Conservation (phyloP, 2,888 invertebrate species). For the Monopis laevigella region DNA sequence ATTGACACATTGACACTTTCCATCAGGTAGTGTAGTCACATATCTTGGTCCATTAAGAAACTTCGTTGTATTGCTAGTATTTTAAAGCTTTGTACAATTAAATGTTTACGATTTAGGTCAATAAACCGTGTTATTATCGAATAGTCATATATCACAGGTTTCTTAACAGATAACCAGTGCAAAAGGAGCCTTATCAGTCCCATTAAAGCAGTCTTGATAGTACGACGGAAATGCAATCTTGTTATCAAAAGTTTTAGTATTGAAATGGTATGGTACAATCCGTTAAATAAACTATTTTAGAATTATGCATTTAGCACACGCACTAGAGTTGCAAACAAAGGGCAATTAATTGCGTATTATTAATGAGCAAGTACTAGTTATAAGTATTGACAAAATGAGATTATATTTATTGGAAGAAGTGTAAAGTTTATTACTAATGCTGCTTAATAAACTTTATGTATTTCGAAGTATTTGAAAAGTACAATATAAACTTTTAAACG, state of each 20-base stretch:
- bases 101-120: conserved; percentile 27
- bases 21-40: too few relatives aligned
- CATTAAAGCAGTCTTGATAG: background rate
- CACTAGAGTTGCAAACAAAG: conserved; percentile 30
- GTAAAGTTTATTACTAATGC: too few relatives aligned
- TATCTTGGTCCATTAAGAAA: too few relatives aligned
- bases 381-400: too few relatives aligned
- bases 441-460: too few relatives aligned
- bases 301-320: conserved; percentile 2
- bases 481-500: too few relatives aligned
- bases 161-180: conserved; percentile 10
- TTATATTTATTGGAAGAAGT: too few relatives aligned
- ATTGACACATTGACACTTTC: too few relatives aligned
- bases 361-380: conserved; percentile 36
- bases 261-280: conserved; percentile 3
- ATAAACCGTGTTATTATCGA: conserved; percentile 42
- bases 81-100: background rate
- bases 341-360: conserved; percentile 41
- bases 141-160: conserved; percentile 13
- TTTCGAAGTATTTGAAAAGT: too few relatives aligned
- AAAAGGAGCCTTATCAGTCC: background rate
- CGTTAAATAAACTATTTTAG: conserved; percentile 9
- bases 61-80: too few relatives aligned
- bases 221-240: background rate
- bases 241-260: background rate